Base-by-base conservation (phyloP, 2,797 vertebrate species). In the Echiichthys vipera region DNA sequence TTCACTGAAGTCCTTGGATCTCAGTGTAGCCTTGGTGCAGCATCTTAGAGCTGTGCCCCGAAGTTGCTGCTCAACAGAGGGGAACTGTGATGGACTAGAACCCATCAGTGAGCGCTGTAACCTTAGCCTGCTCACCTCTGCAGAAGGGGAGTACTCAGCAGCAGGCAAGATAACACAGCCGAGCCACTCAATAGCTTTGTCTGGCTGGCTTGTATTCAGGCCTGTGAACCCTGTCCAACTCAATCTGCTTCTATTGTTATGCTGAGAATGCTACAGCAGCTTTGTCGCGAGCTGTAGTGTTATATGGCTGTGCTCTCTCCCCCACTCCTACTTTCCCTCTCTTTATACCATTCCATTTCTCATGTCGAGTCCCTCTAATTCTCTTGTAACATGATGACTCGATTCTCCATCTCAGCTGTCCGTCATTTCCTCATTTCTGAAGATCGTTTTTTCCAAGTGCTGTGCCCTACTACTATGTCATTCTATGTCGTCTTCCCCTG, bases 221-320 rank as follows among this genome's bases (percentile, higher is more conserved):
- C 69, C 84, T 72, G 80, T 93, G 89, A 93, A 93, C 89, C 84
- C 77, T 88, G 89, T 92, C 90, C 89, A 91, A 91, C 89, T 93
- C 86, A 93, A 92, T 93, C 89, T 88, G 82, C 71, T 46, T 79
- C 88, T 83, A 88, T 92, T 92, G 89, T 93, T 86, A 82, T 25
- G 11, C 2, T 59, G 73, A 91, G 87, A 91, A 88, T 80, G 74
- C 86, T 69, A 89, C 83, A 84, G 77, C 69, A 59, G 80, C 81
- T 87, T 85, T 87, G 84, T 89, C 82, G 85, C 66, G 40, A 66
- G 30, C 77, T 58, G 74, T 64, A 47, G 40, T 74, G 61, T 75
- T 86, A 80, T 77, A 78, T 55, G 71, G 77, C 77, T 56, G 51
- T 74, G 84, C 64, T 22, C 42, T 79, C 74, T 67, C 63, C 51